These are phyloP conservation scores for Antennarius striatus DNA, from an alignment of 2,113 vertebrate genomes.

Conservation along the genomic window DNA sequence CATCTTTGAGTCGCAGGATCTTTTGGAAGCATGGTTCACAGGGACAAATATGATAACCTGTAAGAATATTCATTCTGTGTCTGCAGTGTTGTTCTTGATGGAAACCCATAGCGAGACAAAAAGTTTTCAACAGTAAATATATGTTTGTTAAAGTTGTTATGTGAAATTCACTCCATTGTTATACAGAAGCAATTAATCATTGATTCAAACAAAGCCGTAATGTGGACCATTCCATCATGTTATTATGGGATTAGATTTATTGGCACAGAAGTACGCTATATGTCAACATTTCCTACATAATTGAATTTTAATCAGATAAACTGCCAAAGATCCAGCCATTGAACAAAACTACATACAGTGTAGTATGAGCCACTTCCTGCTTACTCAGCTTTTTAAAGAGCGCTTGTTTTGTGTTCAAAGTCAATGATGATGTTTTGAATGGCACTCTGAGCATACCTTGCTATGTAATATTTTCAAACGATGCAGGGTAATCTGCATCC, in stretches of 20 bases:
- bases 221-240: conserved; percentile 16
- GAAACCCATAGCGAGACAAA: conserved; percentile 10
- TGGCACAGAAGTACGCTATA: conserved; percentile 46
- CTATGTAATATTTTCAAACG: conserved; percentile 4
- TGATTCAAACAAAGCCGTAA: conserved; percentile 35
- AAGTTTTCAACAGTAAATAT: conserved; percentile 10
- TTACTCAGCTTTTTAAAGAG: conserved; percentile 18
- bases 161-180: conserved; percentile 24
- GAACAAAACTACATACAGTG: conserved; percentile 38
- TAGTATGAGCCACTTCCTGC: conserved; percentile 20
- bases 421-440: conserved; percentile 23
- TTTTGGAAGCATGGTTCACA: conserved; percentile 29
- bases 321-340: conserved; percentile 85
- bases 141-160: conserved; percentile 29
- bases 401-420: conserved; percentile 13
- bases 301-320: conserved; percentile 63
- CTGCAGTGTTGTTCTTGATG: conserved; percentile 34
- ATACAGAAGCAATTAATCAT: conserved; percentile 42
- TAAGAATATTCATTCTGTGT: conserved; percentile 19
- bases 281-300: conserved; percentile 48
- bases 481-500: conserved; percentile 25
- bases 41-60: conserved; percentile 23
- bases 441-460: conserved; percentile 6
- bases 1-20: conserved; percentile 12
- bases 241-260: conserved; percentile 29